Percentiles rank a stretch among this genome's conserved stretches.
Evolutionary conservation across 2,113 vertebrate species (phyloP).

Genomic region (Microtus richardsoni): DNA sequence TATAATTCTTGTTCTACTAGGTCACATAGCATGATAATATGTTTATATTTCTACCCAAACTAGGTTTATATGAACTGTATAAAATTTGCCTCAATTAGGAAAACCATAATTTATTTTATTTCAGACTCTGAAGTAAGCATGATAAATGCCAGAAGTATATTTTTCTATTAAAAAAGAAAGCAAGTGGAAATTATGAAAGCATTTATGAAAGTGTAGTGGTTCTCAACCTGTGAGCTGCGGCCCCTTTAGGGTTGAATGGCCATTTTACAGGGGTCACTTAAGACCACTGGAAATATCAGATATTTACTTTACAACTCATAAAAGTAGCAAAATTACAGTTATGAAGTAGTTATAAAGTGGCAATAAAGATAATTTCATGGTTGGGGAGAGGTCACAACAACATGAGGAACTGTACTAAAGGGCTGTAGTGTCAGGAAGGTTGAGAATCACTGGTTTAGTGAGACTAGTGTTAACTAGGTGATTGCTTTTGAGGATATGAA

Average conservation of each 20-base stretch:
- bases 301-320: background rate
- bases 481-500: conserved; percentile 16
- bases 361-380: background rate
- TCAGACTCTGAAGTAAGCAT: conserved; percentile 19
- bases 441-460: background rate
- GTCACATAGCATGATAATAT: background rate
- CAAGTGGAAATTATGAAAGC: conserved; percentile 51
- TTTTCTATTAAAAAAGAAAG: conserved; percentile 56
- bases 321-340: background rate
- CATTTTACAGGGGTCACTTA: background rate
- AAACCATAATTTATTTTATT: conserved; percentile 56
- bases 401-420: background rate
- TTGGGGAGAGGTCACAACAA: background rate
- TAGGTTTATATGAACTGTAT: conserved; percentile 23
- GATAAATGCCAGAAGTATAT: conserved; percentile 44
- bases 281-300: background rate
- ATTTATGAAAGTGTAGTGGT: background rate
- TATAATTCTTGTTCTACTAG: background rate
- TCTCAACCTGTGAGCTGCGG: background rate
- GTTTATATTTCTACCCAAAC: conserved; percentile 34
- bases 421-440: background rate
- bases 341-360: background rate
- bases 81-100: conserved; percentile 41
- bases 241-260: no score
- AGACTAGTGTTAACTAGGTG: conserved; percentile 34